Evolutionary conservation across 2,888 invertebrate genomes (phyloP), one percentile per base, ranked within the genome.

Genomic region (Erebia palarica): DNA sequence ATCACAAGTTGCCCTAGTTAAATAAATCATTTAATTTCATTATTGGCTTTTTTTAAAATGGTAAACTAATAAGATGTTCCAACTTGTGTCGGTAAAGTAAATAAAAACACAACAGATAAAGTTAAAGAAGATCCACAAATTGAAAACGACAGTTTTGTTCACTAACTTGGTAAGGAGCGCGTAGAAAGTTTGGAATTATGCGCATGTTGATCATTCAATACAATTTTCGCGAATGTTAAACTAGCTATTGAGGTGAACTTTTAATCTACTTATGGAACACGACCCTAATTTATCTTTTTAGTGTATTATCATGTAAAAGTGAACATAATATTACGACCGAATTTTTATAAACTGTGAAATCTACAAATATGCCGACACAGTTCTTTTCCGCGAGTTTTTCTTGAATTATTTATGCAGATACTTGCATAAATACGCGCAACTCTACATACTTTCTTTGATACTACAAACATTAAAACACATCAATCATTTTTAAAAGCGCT

Each of bases 111-210:
- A 72, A 55, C 66, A 36, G 51, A 73, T 57, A 63, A 60, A 58
- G 49, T 86, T 3, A 14, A 51, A 51, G 5, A 44, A 47, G 8
- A 84, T 85, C 85, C 86, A 87, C 86, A 89, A 86, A 82, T 88
- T 89, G 88, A 87, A 88, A 88, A 89, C 85, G 85, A 84, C 86
- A 85, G 81, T 90, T 88, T 81, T 78, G 80, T 82, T 82, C 82
- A 79, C 76, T 78, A 78, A 51, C 58, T 74, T 79, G 78, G 78
- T 78, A 78, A 1, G 75, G 77, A 78, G 79, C 70, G 74, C 76
- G 77, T 80, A 81, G 79, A 81, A 86, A 80, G 72, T 78, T 77
- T 67, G 69, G 75, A 80, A 77, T 77, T 79, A 79, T 78, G 78
- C 77, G 79, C 79, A 78, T 76, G 75, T 76, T 75, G 73, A 77